Evolutionary conservation across 1,140 invertebrate species (phyloP).

Genomic region (Oedothorax gibbosus): DNA sequence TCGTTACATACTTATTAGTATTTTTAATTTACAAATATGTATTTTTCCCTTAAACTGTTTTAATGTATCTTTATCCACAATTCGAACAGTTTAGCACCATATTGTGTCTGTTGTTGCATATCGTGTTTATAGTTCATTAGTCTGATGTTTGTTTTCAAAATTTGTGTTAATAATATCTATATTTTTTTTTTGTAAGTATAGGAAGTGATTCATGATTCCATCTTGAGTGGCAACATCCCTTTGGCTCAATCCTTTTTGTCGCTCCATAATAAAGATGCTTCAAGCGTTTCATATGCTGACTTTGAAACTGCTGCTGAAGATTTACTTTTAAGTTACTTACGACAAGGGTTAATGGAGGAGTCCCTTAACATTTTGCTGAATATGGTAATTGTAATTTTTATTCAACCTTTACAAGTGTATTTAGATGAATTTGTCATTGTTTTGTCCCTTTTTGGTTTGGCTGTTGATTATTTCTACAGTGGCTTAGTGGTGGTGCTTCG

Average conservation of each 20-base stretch:
- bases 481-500: no score
- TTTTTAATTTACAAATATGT: no score
- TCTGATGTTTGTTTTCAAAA: no score
- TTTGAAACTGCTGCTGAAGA: slow-evolving; percentile 28
- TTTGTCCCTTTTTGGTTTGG: no score
- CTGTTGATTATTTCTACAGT: no score
- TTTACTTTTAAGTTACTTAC: slow-evolving; percentile 33
- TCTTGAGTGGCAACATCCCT: slow-evolving; percentile 44
- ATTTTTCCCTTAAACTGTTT: no score
- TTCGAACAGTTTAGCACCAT: background rate
- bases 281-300: background rate
- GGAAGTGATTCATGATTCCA: slow-evolving; percentile 56
- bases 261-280: slow-evolving; percentile 3
- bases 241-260: slow-evolving; percentile 47
- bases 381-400: slow-evolving; percentile 32
- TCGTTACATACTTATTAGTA: no score
- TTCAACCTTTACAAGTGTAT: background rate
- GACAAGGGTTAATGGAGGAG: slow-evolving; percentile 36
- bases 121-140: background rate
- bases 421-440: no score
- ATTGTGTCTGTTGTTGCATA: slow-evolving; percentile 2
- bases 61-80: no score
- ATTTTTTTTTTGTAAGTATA: slow-evolving; percentile 31
- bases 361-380: slow-evolving; percentile 30
- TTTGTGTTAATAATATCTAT: background rate